A percentile compares a stretch with the other conserved stretches of the same genome.
Conservation (phyloP, 1,140 invertebrate genomes). For the Lordiphosa stackelbergi region DNA sequence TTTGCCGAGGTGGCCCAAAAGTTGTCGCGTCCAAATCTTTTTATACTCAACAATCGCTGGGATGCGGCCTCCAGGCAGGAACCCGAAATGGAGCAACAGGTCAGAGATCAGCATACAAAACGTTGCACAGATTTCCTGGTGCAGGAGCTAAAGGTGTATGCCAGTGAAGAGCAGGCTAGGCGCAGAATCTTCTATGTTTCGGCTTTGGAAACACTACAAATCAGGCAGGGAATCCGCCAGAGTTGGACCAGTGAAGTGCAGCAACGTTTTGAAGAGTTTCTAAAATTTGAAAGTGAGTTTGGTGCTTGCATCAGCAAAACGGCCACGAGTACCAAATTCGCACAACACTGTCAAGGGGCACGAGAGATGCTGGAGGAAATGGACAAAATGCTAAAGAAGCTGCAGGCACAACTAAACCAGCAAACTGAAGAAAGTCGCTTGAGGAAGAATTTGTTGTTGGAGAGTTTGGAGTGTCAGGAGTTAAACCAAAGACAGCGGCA, state of each 20-base stretch:
- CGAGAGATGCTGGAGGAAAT: conserved; percentile 89
- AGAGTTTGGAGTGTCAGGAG: conserved; percentile 1
- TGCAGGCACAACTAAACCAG: conserved; percentile 2
- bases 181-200: conserved; percentile 98
- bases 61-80: conserved; percentile 95
- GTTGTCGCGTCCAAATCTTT: conserved; percentile 98
- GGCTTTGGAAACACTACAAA: conserved; percentile 92
- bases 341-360: conserved; percentile 95
- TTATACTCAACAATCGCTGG: conserved; percentile 99
- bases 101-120: conserved; percentile 92
- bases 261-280: conserved; percentile 95
- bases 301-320: conserved; percentile 98
- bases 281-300: conserved; percentile 98
- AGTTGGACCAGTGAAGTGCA: conserved; percentile 81
- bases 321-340: conserved; percentile 98
- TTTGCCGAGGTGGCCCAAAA: conserved; percentile 98
- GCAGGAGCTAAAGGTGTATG: conserved; percentile 94
- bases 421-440: background rate
- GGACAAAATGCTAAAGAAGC: conserved; percentile 71
- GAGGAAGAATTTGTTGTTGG: background rate
- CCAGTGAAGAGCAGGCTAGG: conserved; percentile 87
- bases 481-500: conserved; percentile 77
- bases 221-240: conserved; percentile 79
- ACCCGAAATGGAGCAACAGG: conserved; percentile 93
- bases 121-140: conserved; percentile 94